phyloP scores from a whole-genome alignment of 1,140 invertebrate species.

The Pectinophora gossypiella region DNA sequence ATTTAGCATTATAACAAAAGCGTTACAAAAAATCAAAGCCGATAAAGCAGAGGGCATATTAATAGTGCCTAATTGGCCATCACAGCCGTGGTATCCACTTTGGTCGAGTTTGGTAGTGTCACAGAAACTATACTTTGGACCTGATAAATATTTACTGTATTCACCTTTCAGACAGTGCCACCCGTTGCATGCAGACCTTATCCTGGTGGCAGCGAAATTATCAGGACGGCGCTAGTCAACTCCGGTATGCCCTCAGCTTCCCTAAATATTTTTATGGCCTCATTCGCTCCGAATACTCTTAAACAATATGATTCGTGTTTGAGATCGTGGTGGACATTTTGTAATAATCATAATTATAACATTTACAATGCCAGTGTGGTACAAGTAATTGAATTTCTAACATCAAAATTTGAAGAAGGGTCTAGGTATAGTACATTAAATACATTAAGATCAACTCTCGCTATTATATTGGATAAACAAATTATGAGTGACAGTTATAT shows the following conservation, averaged over 20 bases:
- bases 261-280: conserved; percentile 5
- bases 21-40: conserved; percentile 1
- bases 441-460: conserved; percentile 2
- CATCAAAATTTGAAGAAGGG: conserved; percentile 1
- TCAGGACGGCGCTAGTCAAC: conserved; percentile 1
- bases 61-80: too few relatives aligned
- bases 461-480: too few relatives aligned
- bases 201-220: too few relatives aligned
- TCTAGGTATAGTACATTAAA: conserved; percentile 6
- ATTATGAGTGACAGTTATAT: not conserved
- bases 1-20: conserved; percentile 7
- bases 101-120: not conserved
- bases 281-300: conserved; percentile 1
- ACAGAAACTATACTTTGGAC: too few relatives aligned
- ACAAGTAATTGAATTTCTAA: conserved; percentile 6
- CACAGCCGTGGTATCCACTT: too few relatives aligned
- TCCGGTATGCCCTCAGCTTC: not conserved
- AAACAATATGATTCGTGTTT: conserved; percentile 5
- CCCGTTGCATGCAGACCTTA: too few relatives aligned
- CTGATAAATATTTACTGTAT: too few relatives aligned
- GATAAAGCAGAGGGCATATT: conserved; percentile 10
- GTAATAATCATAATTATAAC: too few relatives aligned
- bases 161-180: too few relatives aligned
- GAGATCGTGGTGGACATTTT: conserved; percentile 8
- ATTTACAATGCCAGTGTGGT: not conserved